phyloP scores from a whole-genome alignment of 1,140 invertebrate genomes.

The Lerema accius region DNA sequence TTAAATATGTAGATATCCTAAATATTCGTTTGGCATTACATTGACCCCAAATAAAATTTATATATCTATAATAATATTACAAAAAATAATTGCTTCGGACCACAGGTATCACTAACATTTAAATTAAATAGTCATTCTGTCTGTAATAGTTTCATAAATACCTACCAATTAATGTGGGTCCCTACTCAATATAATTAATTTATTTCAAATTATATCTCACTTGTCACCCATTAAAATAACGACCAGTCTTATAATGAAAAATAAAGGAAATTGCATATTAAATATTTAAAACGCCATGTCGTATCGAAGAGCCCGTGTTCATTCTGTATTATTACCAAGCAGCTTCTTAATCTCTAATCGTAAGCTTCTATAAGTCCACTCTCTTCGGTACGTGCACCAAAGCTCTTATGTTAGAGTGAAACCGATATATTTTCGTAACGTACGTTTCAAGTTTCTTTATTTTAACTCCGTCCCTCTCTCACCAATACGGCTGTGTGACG shows the following conservation, averaged over 20 bases:
- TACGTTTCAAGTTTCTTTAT: conserved; percentile 26
- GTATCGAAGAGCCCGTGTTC: conserved; percentile 73
- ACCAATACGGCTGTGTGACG: conserved; percentile 42
- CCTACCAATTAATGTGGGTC: not conserved
- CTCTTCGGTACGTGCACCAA: conserved; percentile 51
- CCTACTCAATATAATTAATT: conserved; percentile 46
- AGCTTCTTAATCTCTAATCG: conserved; percentile 72
- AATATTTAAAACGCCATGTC: conserved; percentile 79
- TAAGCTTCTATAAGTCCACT: conserved; percentile 44
- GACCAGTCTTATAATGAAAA: conserved; percentile 55
- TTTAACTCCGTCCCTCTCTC: conserved; percentile 60
- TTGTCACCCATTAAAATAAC: conserved; percentile 62
- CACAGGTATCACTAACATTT: conserved; percentile 7
- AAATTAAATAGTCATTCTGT: not conserved
- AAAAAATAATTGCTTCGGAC: not conserved
- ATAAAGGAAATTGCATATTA: conserved; percentile 78
- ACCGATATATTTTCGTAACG: conserved; percentile 36
- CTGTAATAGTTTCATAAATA: conserved; percentile 1
- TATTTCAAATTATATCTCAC: conserved; percentile 57
- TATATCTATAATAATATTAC: no score
- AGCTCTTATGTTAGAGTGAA: conserved; percentile 48
- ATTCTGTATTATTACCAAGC: conserved; percentile 77
- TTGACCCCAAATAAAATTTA: no score
- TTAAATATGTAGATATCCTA: no score
- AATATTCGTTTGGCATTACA: no score